Evolutionary conservation across 1,140 invertebrate genomes (phyloP).

Genomic region (Oryctes rhinoceros): DNA sequence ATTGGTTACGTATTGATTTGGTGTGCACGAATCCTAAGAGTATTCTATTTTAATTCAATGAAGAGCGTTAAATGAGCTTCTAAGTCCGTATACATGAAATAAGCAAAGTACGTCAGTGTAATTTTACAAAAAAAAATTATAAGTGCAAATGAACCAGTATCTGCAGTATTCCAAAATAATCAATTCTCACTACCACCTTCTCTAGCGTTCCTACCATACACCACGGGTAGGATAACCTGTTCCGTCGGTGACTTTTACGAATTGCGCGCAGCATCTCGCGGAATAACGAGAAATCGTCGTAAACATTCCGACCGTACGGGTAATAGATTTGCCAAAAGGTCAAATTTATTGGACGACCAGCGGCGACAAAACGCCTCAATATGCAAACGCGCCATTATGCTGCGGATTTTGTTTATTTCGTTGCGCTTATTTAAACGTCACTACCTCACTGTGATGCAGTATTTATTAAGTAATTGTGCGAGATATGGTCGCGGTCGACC

Average conservation of each 20-base stretch:
- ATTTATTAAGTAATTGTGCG: slow-evolving; percentile 34
- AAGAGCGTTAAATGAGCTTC: too few relatives aligned
- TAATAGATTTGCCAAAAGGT: slow-evolving; percentile 34
- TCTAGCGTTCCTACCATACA: not conserved
- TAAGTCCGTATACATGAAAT: too few relatives aligned
- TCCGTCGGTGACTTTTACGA: not conserved
- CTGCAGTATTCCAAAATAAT: too few relatives aligned
- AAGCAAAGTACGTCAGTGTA: too few relatives aligned
- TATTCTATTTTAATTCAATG: too few relatives aligned
- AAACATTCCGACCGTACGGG: slow-evolving; percentile 11
- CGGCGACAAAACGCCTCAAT: not conserved
- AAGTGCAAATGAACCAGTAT: too few relatives aligned
- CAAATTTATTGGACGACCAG: slow-evolving; percentile 7
- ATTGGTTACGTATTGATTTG: too few relatives aligned
- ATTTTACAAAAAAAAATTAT: too few relatives aligned
- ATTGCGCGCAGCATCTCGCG: not conserved
- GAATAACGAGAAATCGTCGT: slow-evolving; percentile 18
- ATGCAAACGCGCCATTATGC: slow-evolving; percentile 8
- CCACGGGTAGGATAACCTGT: not conserved
- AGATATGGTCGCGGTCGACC: slow-evolving; percentile 20
- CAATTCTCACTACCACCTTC: too few relatives aligned
- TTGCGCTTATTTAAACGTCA: slow-evolving; percentile 28
- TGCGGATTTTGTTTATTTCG: slow-evolving; percentile 15
- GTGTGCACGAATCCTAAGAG: too few relatives aligned
- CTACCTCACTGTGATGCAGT: slow-evolving; percentile 26